phyloP scores from a whole-genome alignment of 2,888 invertebrate species.

The Mesoligia furuncula region DNA sequence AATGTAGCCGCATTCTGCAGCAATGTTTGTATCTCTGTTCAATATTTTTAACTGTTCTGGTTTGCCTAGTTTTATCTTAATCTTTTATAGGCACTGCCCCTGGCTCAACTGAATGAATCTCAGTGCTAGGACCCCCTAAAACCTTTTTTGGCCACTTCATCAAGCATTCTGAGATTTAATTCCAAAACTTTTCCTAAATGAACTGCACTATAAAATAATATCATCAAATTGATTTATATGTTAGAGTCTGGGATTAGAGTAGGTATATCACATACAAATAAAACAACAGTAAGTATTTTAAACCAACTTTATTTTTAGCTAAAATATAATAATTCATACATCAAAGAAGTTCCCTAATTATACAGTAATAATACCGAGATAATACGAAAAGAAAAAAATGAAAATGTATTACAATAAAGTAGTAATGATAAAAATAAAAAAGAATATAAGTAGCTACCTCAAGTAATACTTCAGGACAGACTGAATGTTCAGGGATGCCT shows the following conservation, averaged over 20 bases:
- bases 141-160: no score
- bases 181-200: neutral
- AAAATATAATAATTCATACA: slow-evolving; percentile 91
- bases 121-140: neutral
- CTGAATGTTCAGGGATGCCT: slow-evolving; percentile 67
- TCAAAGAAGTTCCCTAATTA: slow-evolving; percentile 89
- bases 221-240: neutral
- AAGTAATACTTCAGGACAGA: slow-evolving; percentile 71
- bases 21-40: neutral
- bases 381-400: slow-evolving; percentile 77
- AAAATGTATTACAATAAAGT: slow-evolving; percentile 69
- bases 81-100: neutral
- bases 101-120: neutral
- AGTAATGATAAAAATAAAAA: slow-evolving; percentile 58
- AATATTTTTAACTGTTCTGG: neutral
- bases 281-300: slow-evolving; percentile 83
- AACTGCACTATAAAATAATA: neutral
- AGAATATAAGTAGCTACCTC: slow-evolving; percentile 79
- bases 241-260: neutral
- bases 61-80: neutral
- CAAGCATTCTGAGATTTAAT: neutral
- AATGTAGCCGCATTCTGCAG: neutral
- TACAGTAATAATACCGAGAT: slow-evolving; percentile 86
- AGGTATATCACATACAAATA: slow-evolving; percentile 63
- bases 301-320: slow-evolving; percentile 91